Conservation (phyloP, 2,888 invertebrate genomes). For the Metallyticus violacea region DNA sequence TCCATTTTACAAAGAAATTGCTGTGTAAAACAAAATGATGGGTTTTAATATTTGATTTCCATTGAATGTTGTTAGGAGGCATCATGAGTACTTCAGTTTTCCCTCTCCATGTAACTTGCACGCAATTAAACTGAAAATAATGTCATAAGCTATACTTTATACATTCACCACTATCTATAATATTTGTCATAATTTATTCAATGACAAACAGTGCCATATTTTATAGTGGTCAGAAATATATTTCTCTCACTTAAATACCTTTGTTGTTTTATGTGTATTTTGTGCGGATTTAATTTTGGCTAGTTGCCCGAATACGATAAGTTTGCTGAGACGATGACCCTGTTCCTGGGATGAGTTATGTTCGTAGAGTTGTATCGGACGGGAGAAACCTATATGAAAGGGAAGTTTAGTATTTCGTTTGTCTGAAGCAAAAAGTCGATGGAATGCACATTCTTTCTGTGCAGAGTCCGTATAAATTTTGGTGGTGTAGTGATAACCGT, state of each 20-base stretch:
- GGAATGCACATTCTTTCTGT: background rate
- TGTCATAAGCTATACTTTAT: background rate
- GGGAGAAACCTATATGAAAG: background rate
- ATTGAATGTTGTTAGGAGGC: no score
- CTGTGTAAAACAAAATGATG: no score
- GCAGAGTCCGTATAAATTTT: no score
- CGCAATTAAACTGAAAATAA: background rate
- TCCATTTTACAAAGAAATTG: no score
- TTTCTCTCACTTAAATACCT: no score
- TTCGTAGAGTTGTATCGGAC: background rate
- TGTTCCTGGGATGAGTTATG: background rate
- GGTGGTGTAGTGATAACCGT: no score
- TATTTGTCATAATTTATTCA: background rate
- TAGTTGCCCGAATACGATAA: background rate
- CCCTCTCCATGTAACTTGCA: background rate
- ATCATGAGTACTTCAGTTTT: no score
- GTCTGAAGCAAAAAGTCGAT: background rate
- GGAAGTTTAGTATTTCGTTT: background rate
- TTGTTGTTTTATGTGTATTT: background rate
- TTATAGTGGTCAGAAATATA: no score
- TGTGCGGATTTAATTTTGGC: background rate
- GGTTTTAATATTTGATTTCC: no score
- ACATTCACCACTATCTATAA: background rate
- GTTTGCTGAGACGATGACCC: background rate
- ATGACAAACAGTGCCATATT: background rate